Evolutionary conservation across 2,888 invertebrate genomes (phyloP).

Genomic region (Tipula helvola): DNA sequence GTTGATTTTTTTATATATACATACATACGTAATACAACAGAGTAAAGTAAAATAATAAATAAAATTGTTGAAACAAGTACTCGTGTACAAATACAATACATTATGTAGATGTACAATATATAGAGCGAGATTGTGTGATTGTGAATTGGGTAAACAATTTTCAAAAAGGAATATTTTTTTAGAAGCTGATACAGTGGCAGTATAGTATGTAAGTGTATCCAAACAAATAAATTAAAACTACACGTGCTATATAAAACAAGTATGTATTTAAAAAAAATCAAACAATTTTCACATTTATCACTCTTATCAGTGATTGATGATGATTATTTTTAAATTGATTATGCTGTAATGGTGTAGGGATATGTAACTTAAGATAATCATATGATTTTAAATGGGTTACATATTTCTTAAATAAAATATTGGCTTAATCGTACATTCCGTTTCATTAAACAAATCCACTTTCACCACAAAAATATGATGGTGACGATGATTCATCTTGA

Average conservation of each 20-base stretch:
- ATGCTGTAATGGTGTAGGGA: background rate
- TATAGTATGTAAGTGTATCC: background rate
- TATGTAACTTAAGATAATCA: background rate
- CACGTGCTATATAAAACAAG: background rate
- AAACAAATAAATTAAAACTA: background rate
- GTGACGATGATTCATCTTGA: background rate
- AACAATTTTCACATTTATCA: background rate
- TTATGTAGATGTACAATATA: background rate
- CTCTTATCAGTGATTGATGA: background rate
- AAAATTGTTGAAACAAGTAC: background rate
- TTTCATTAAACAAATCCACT: background rate
- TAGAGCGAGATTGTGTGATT: background rate
- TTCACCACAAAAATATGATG: background rate
- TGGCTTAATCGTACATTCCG: background rate
- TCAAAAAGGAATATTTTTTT: background rate
- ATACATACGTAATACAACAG: background rate
- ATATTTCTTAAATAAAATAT: background rate
- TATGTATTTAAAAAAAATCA: too few species aligned
- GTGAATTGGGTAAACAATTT: background rate
- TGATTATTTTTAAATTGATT: background rate
- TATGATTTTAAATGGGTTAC: background rate
- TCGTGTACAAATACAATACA: background rate
- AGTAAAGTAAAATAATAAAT: background rate
- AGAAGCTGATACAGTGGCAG: background rate
- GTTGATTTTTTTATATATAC: background rate